Percentiles rank a stretch among this genome's conserved stretches.
Evolutionary conservation across 2,113 vertebrate genomes (phyloP).

Genomic region (Synodontis membranacea): DNA sequence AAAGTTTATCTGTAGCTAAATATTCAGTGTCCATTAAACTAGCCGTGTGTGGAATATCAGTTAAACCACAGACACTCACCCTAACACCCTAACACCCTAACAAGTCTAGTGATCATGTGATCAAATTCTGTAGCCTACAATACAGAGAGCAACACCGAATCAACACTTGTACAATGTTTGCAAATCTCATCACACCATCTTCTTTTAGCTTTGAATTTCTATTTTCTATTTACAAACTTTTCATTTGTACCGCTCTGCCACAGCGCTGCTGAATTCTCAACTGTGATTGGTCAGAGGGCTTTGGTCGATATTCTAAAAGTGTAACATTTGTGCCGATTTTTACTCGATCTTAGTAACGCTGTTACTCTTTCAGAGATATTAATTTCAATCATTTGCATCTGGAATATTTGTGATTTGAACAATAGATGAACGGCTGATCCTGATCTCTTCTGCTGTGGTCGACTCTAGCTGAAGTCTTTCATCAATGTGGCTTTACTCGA

Average conservation of each 20-base stretch:
- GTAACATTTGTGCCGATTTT: too few relatives aligned
- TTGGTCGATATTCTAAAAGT: background rate
- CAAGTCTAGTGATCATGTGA: background rate
- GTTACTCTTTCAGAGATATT: too few relatives aligned
- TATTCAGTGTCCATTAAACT: background rate
- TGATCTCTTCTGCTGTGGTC: background rate
- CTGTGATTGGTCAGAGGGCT: background rate
- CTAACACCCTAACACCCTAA: background rate
- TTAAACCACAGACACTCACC: background rate
- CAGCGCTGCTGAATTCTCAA: background rate
- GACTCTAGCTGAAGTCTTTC: background rate
- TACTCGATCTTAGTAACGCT: too few relatives aligned
- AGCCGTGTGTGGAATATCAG: background rate
- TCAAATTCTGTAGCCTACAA: background rate
- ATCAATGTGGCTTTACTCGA: background rate
- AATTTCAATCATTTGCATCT: background rate
- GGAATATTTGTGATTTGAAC: background rate
- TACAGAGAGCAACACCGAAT: background rate
- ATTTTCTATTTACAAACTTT: too few relatives aligned
- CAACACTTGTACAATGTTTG: background rate
- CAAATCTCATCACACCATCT: background rate
- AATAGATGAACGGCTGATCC: background rate
- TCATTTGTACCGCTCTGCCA: background rate
- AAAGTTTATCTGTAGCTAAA: background rate
- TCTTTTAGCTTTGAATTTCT: too few relatives aligned